These are phyloP conservation scores for Coremacera marginata DNA, from an alignment of 2,888 invertebrate genomes.

Conservation along the genomic window DNA sequence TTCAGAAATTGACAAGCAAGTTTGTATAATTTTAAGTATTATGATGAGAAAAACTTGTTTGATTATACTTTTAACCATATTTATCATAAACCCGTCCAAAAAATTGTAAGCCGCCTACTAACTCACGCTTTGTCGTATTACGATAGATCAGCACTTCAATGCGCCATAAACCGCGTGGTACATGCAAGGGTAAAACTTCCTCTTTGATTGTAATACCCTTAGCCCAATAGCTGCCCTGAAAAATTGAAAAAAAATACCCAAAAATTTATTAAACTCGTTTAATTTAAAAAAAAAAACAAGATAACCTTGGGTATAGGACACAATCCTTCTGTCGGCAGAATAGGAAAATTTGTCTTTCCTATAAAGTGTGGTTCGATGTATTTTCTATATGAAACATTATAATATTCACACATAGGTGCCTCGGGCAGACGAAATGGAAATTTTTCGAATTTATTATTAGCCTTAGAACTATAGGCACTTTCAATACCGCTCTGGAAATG, in stretches of 20 bases:
- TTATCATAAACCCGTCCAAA: not conserved
- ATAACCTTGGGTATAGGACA: constrained; percentile 42
- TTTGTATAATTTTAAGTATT: too few relatives aligned
- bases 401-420: constrained; percentile 23
- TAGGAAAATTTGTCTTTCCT: constrained; percentile 34
- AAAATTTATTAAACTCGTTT: not conserved
- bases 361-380: constrained; percentile 30
- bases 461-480: not conserved
- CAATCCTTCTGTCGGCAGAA: constrained; percentile 39
- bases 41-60: too few relatives aligned
- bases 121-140: not conserved
- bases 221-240: constrained; percentile 17
- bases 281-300: not conserved
- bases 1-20: too few relatives aligned
- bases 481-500: not conserved
- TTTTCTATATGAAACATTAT: constrained; percentile 36
- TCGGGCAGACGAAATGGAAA: not conserved
- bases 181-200: not conserved
- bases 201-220: not conserved
- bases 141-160: not conserved
- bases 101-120: not conserved
- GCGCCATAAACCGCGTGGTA: not conserved
- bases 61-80: not conserved
- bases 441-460: not conserved
- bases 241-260: not conserved